Conservation (phyloP, 1,140 invertebrate genomes). For the Drosophila simulans region DNA sequence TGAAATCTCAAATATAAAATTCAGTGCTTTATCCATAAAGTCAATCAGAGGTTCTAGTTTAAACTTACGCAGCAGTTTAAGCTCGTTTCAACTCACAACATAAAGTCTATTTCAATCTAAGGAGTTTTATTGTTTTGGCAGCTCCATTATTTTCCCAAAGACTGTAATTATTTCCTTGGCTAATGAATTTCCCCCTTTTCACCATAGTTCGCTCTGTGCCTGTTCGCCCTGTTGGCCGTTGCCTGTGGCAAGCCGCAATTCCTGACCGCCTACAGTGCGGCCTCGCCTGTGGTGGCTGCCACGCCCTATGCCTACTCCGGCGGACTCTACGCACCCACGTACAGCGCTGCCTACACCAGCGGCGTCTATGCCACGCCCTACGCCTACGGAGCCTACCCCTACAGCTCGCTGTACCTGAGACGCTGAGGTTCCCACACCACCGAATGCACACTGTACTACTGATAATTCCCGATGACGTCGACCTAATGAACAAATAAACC, state of each 20-base stretch:
- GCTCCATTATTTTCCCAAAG: neutral
- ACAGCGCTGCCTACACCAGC: constrained; percentile 63
- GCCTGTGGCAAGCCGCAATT: constrained; percentile 75
- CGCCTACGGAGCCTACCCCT: constrained; percentile 61
- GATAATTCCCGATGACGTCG: constrained; percentile 30
- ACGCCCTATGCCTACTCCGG: constrained; percentile 69
- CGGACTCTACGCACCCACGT: constrained; percentile 64
- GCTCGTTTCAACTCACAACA: too few species aligned
- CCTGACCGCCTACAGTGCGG: constrained; percentile 63
- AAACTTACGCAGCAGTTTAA: too few species aligned
- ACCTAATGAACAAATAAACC: constrained; percentile 60
- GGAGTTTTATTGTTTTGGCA: neutral
- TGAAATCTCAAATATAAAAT: neutral
- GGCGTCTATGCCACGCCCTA: constrained; percentile 70
- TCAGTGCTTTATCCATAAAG: too few species aligned
- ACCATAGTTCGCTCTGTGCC: constrained; percentile 69
- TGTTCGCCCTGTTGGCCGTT: constrained; percentile 73
- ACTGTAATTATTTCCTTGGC: constrained; percentile 11
- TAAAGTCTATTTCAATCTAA: neutral
- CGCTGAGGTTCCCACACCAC: constrained; percentile 22
- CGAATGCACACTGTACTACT: constrained; percentile 34
- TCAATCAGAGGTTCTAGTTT: neutral
- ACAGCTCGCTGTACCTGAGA: constrained; percentile 69
- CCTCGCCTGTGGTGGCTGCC: constrained; percentile 62
- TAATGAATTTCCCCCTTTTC: neutral